Conservation (phyloP, 2,113 vertebrate genomes). For the Cichladusa arquata region DNA sequence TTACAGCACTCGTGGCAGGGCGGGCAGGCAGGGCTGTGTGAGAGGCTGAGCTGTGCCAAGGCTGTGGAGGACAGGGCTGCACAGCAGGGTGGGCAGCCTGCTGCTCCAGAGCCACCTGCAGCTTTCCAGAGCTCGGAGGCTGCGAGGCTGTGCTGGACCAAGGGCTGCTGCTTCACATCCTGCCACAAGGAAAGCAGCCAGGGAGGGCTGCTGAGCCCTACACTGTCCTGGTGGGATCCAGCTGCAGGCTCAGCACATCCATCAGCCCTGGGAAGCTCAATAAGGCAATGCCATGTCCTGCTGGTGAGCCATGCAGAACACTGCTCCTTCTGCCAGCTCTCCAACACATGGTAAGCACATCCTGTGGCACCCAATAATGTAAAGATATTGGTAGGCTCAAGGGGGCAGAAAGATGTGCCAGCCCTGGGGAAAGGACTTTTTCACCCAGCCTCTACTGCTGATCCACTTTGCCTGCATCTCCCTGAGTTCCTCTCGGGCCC, state of each 20-base stretch:
- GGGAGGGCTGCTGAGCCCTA: background rate
- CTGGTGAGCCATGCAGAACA: background rate
- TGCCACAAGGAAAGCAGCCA: background rate
- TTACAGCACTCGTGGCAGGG: background rate
- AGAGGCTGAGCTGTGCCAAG: background rate
- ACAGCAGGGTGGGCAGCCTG: background rate
- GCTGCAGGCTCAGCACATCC: background rate
- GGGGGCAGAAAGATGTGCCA: background rate
- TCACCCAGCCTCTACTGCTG: background rate
- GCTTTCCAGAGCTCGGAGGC: background rate
- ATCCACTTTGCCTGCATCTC: background rate
- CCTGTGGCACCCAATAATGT: accelerated
- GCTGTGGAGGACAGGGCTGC: background rate
- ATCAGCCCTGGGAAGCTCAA: background rate
- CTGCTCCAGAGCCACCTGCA: accelerated
- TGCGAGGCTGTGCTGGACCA: background rate
- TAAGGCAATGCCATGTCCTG: background rate
- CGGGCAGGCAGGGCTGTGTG: background rate
- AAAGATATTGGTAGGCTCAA: background rate
- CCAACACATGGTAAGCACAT: background rate
- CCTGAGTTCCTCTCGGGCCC: accelerated
- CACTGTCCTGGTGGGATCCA: background rate
- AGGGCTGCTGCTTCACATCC: background rate
- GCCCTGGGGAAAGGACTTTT: background rate
- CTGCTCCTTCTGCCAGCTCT: background rate